Evolutionary conservation across 2,888 invertebrate genomes (phyloP).

Genomic region (Epiperipatus broadwayi): DNA sequence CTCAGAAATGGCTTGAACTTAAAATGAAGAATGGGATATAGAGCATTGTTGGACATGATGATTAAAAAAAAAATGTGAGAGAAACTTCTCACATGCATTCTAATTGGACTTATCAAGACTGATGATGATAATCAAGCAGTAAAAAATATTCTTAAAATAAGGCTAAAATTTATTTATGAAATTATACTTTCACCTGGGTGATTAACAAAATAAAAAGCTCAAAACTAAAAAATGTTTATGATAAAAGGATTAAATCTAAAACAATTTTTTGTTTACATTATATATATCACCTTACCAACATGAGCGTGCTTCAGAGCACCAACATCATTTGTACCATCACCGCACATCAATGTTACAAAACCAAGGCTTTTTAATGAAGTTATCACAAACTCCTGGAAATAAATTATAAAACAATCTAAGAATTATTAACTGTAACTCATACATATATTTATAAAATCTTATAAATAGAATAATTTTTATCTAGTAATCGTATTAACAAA

Average conservation of each 20-base stretch:
- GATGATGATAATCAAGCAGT: too few relatives aligned
- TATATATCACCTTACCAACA: slow-evolving; percentile 41
- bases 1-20: too few relatives aligned
- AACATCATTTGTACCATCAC: slow-evolving; percentile 99
- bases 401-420: slow-evolving; percentile 1
- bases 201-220: too few relatives aligned
- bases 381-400: slow-evolving; percentile 57
- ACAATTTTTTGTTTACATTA: slow-evolving; percentile 10
- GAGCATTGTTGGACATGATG: too few relatives aligned
- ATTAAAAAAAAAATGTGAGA: too few relatives aligned
- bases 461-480: slow-evolving; percentile 6
- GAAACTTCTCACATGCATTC: too few relatives aligned
- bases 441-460: not conserved
- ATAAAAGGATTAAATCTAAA: not conserved
- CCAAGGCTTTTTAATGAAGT: slow-evolving; percentile 70
- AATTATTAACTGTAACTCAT: not conserved
- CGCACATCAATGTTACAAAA: slow-evolving; percentile 88
- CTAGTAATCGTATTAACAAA: not conserved
- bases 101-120: too few relatives aligned
- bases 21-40: too few relatives aligned
- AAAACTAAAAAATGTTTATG: not conserved
- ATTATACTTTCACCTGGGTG: too few relatives aligned
- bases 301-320: slow-evolving; percentile 96
- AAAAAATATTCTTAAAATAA: too few relatives aligned
- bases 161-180: too few relatives aligned